Base-by-base conservation (phyloP, 2,888 invertebrate genomes). In the Myathropa florea region DNA sequence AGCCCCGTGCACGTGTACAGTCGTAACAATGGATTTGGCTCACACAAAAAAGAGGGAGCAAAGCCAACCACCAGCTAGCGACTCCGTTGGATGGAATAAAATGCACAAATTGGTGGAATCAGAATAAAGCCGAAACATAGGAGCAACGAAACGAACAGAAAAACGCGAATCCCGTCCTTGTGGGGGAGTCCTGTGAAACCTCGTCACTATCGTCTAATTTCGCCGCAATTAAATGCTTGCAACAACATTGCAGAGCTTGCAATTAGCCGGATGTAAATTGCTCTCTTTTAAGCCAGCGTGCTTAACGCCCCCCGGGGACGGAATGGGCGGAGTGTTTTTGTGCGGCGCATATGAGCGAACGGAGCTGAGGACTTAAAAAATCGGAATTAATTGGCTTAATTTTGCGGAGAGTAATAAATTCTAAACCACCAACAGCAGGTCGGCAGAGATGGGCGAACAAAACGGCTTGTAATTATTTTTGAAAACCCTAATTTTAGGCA, bases 151-250 rank as follows among this genome's bases (percentile, higher is more conserved):
- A 70, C 33, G 55, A 33, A 14, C 53, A 55, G 30, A n/a, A n/a
- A n/a, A 68, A 30, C 21, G 7, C 9, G 60, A 55, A 21, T 36
- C 61, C 57, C 24, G 46, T 59, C 18, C 3, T 10, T 23, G 23
- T 73, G 21, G n/a, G n/a, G n/a, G n/a, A n/a, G n/a, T n/a, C n/a
- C n/a, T 33, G 33, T 33, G 18, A 73, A 79, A 55, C 64, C 23
- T 53, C 28, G 28, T 36, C 57, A 65, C 53, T 73, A 79, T 76
- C 81, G 72, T 81, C 82, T 82, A 85, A 82, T 78, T 85, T 78
- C 10, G 60, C 70, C 72, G 77, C 85, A 81, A 85, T 85, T 85
- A 81, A 81, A 85, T 77, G 72, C 81, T 85, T 73, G 85, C 85
- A 85, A 82, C 82, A 85, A 82, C 76, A 78, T 85, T 73, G 82